Conservation (phyloP, 2,888 invertebrate genomes). For the Fissipunctia ypsillon region DNA sequence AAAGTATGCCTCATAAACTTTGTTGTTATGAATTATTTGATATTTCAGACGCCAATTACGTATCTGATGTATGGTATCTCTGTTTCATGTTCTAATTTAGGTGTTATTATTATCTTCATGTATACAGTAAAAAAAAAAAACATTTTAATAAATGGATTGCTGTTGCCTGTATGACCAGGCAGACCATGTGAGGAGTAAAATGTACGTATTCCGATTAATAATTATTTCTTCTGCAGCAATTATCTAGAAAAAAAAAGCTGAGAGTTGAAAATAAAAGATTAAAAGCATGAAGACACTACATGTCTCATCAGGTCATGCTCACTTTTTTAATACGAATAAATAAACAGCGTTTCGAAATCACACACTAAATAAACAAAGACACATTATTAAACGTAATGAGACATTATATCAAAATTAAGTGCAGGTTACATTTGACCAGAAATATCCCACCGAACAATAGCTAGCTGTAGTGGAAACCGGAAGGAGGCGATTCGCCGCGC, state of each 20-base stretch:
- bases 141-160: not conserved
- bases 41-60: slow-evolving; percentile 67
- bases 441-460: slow-evolving; percentile 60
- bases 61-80: slow-evolving; percentile 48
- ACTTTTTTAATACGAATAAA: not conserved
- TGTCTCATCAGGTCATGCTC: not conserved
- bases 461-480: slow-evolving; percentile 76
- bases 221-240: not conserved
- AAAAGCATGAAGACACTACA: not conserved
- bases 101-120: not conserved
- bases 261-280: not conserved
- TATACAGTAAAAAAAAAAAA: not conserved
- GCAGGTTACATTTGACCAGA: slow-evolving; percentile 54
- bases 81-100: slow-evolving; percentile 23
- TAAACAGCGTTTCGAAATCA: slow-evolving; percentile 29
- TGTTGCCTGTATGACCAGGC: not conserved
- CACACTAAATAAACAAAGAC: slow-evolving; percentile 21
- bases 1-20: slow-evolving; percentile 77
- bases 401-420: slow-evolving; percentile 50
- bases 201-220: not conserved
- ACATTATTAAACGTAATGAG: slow-evolving; percentile 29
- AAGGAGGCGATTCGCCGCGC: slow-evolving; percentile 86
- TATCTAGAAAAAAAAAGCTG: not conserved
- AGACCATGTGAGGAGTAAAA: not conserved
- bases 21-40: slow-evolving; percentile 74